Evolutionary conservation across 2,797 vertebrate species (phyloP).

Genomic region (Ciconia nigra): DNA sequence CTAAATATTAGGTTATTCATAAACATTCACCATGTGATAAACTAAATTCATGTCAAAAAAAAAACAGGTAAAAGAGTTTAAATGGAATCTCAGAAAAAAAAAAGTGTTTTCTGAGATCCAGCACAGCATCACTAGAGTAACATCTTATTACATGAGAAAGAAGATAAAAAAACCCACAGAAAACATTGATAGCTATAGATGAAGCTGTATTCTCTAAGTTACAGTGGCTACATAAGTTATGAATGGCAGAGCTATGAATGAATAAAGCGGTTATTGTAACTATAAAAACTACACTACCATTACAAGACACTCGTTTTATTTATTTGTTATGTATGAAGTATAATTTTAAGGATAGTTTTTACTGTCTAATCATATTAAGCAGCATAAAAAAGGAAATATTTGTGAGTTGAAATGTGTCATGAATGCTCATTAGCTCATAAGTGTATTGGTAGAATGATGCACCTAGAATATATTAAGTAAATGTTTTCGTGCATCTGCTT

Average conservation of each 20-base stretch:
- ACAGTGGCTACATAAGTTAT: background rate
- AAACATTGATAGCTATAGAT: background rate
- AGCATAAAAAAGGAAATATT: background rate
- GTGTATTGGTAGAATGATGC: background rate
- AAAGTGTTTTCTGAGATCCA: background rate
- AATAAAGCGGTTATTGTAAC: slow-evolving; percentile 8
- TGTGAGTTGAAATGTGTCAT: background rate
- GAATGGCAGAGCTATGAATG: background rate
- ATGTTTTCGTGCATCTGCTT: background rate
- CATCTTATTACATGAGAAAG: background rate
- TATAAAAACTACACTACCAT: background rate
- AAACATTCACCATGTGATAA: background rate
- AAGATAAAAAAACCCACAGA: background rate
- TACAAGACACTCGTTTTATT: background rate
- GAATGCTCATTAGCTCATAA: background rate
- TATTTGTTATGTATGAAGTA: background rate
- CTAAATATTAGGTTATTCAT: background rate
- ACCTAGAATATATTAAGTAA: background rate
- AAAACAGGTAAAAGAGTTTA: background rate
- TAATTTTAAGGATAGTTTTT: slow-evolving; percentile 20
- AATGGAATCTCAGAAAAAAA: background rate
- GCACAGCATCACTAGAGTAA: background rate
- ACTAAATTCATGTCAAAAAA: background rate
- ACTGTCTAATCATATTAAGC: background rate
- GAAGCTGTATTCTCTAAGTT: background rate